phyloP scores from a whole-genome alignment of 2,113 vertebrate genomes.

The Deroptyus accipitrinus region DNA sequence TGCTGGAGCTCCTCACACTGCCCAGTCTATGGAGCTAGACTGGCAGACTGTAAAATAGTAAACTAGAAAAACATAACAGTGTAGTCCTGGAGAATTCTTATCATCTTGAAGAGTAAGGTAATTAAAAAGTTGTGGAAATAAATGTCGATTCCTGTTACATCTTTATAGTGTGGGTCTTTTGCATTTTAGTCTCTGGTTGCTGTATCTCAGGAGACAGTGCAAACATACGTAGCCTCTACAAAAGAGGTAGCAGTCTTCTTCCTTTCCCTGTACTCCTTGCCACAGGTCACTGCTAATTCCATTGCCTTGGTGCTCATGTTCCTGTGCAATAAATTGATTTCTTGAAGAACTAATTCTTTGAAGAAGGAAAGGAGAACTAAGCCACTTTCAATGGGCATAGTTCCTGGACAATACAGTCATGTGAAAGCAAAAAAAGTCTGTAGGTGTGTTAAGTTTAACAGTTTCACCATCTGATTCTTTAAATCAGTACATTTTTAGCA shows the following conservation, averaged over 20 bases:
- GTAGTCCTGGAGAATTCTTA: not conserved
- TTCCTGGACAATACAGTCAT: not conserved
- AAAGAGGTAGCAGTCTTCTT: not conserved
- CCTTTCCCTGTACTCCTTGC: not conserved
- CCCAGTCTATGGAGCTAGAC: not conserved
- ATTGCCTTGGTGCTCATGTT: not conserved
- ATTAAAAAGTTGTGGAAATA: not conserved
- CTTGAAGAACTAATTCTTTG: not conserved
- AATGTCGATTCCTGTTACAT: not conserved
- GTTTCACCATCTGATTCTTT: not conserved
- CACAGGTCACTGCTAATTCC: not conserved
- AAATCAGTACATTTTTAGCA: not conserved
- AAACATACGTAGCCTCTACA: not conserved
- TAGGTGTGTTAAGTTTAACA: not conserved
- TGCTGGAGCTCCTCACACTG: not conserved
- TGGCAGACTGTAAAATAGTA: not conserved
- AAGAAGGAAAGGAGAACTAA: not conserved
- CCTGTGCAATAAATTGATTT: not conserved
- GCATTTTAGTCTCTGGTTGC: not conserved
- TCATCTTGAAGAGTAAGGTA: not conserved
- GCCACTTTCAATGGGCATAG: accelerated
- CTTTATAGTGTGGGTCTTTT: not conserved
- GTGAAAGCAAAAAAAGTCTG: not conserved
- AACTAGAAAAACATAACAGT: not conserved
- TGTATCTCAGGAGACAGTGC: not conserved